Percentiles rank a stretch among this genome's conserved stretches.
Evolutionary conservation across 1,140 invertebrate genomes (phyloP).

Genomic region (Drosophila truncata): DNA sequence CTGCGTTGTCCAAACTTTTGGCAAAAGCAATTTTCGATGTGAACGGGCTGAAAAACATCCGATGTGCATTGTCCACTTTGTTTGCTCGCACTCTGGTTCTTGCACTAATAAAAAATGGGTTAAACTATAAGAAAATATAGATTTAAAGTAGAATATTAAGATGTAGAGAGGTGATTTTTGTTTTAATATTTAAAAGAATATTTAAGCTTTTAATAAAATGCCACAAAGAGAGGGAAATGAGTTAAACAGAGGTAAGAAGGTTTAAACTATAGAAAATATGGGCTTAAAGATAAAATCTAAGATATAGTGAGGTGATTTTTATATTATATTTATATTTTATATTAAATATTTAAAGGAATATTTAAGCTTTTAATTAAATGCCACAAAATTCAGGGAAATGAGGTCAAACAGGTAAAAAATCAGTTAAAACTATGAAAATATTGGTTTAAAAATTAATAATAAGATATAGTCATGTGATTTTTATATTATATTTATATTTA

Average conservation of each 20-base stretch:
- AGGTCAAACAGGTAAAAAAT: no score
- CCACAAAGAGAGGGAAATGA: no score
- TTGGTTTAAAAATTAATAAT: no score
- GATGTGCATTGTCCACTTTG: slow-evolving; percentile 52
- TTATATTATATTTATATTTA: no score
- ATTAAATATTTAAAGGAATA: fast-evolving
- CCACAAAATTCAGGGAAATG: fast-evolving
- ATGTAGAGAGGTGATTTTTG: background rate
- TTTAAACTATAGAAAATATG: background rate
- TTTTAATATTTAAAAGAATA: fast-evolving
- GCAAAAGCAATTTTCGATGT: slow-evolving; percentile 64
- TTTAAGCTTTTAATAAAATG: background rate
- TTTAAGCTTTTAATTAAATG: background rate
- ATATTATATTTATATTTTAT: no score
- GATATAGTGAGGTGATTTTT: background rate
- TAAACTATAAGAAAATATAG: background rate
- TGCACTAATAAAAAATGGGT: slow-evolving; percentile 2
- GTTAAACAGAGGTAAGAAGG: no score
- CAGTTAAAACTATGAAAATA: no score
- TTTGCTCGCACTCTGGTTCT: slow-evolving; percentile 18
- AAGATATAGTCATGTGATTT: no score
- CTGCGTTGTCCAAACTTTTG: slow-evolving; percentile 32
- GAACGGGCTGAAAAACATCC: slow-evolving; percentile 28
- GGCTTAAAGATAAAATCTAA: background rate
- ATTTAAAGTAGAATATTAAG: background rate